Percentiles rank a stretch among this genome's conserved stretches.
These are phyloP conservation scores for Silurus glanis DNA, from an alignment of 2,113 vertebrate genomes.

Conservation along the genomic window DNA sequence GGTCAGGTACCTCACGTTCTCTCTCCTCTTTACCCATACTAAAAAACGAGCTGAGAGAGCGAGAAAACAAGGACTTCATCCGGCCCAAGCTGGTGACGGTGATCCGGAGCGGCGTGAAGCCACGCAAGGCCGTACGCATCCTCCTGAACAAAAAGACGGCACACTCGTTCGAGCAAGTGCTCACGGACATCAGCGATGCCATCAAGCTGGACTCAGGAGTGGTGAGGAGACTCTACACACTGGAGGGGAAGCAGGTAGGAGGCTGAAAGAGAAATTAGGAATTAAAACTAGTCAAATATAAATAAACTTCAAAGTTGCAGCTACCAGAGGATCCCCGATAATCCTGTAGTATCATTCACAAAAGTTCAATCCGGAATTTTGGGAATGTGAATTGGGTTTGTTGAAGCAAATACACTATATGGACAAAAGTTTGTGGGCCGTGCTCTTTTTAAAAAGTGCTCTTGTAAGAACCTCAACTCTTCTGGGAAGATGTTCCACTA, in stretches of 20 bases:
- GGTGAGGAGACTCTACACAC: constrained; percentile 91
- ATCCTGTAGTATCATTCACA: not conserved
- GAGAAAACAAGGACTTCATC: constrained; percentile 92
- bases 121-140: constrained; percentile 92
- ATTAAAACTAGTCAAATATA: too few species aligned
- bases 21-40: constrained; percentile 74
- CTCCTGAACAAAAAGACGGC: constrained; percentile 98
- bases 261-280: too few species aligned
- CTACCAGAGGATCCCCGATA: not conserved
- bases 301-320: too few species aligned
- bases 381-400: not conserved
- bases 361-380: not conserved
- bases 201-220: constrained; percentile 96
- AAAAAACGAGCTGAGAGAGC: constrained; percentile 72
- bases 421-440: too few species aligned
- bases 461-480: too few species aligned
- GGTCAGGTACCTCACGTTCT: constrained; percentile 78
- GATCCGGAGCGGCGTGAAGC: constrained; percentile 94
- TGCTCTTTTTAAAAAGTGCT: too few species aligned
- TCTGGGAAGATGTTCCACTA: too few species aligned
- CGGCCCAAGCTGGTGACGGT: constrained; percentile 97
- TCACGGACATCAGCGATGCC: constrained; percentile 96
- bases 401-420: too few species aligned
- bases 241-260: constrained; percentile 95
- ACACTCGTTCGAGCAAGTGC: constrained; percentile 95